These are phyloP conservation scores for Corticium candelabrum DNA, from an alignment of 37 sponge, comb jelly and placozoan species.

Conservation along the genomic window DNA sequence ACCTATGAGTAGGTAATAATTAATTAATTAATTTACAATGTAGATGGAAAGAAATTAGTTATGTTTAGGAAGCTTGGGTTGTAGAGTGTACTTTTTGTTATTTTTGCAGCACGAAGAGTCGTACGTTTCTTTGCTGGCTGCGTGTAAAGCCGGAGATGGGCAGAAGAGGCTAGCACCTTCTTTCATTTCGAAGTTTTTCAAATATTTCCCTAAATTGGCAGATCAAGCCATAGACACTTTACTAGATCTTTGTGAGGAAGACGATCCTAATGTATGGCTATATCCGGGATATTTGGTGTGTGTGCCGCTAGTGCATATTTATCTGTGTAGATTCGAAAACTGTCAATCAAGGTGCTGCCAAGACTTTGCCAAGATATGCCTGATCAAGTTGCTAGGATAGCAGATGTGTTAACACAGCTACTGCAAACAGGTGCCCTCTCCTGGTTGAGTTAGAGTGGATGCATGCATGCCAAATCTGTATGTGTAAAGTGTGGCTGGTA, in stretches of 20 bases:
- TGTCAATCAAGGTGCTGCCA: conserved; percentile 5
- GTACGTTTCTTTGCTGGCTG: neutral
- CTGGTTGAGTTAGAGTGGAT: too few species aligned
- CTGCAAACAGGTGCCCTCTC: conserved; percentile 5
- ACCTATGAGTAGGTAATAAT: too few species aligned
- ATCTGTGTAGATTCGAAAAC: neutral
- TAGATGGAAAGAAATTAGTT: too few species aligned
- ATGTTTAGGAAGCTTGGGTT: too few species aligned
- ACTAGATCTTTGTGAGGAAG: conserved; percentile 8
- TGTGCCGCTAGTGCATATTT: too few species aligned
- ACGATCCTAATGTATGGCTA: neutral
- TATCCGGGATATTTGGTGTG: neutral
- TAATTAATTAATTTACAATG: too few species aligned
- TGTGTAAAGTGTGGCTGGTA: too few species aligned
- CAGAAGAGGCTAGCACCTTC: neutral
- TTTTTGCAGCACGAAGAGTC: neutral
- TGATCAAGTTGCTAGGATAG: neutral
- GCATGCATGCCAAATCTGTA: too few species aligned
- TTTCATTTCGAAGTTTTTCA: conserved; percentile 8
- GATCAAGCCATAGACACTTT: neutral
- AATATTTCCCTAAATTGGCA: neutral
- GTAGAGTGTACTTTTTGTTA: too few species aligned
- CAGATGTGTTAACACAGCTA: conserved; percentile 1
- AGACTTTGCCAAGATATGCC: neutral
- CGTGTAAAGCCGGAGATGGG: neutral